Evolutionary conservation across 2,113 vertebrate species (phyloP).

Genomic region (Halcyon senegalensis): DNA sequence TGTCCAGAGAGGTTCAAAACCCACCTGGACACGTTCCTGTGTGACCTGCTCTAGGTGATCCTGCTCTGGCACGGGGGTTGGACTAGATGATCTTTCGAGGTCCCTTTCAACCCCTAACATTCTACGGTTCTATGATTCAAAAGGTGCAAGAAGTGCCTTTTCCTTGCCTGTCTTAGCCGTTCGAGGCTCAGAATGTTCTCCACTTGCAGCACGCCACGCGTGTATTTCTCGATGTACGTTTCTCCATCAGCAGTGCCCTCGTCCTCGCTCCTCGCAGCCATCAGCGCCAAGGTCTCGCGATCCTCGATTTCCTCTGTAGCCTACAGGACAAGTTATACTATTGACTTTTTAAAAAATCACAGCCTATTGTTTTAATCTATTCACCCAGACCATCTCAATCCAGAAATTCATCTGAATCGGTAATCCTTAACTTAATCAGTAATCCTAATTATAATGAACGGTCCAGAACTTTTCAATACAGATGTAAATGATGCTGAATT

Average conservation of each 20-base stretch:
- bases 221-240: constrained; percentile 96
- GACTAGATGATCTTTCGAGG: no score
- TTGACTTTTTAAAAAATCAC: neutral
- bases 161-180: constrained; percentile 87
- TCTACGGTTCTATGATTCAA: neutral
- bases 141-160: neutral
- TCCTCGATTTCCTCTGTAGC: constrained; percentile 97
- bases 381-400: neutral
- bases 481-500: neutral
- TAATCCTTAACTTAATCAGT: neutral
- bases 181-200: constrained; percentile 95
- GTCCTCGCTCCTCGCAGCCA: constrained; percentile 89
- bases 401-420: neutral
- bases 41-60: no score
- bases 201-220: constrained; percentile 90
- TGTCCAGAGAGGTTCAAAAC: no score
- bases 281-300: constrained; percentile 92
- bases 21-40: no score
- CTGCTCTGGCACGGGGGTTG: no score
- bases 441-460: neutral
- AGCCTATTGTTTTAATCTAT: neutral
- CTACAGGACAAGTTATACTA: constrained; percentile 63
- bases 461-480: neutral
- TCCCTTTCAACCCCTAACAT: no score
- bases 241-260: constrained; percentile 90